Evolutionary conservation across 2,888 invertebrate genomes (phyloP).

Genomic region (Acleris literana): DNA sequence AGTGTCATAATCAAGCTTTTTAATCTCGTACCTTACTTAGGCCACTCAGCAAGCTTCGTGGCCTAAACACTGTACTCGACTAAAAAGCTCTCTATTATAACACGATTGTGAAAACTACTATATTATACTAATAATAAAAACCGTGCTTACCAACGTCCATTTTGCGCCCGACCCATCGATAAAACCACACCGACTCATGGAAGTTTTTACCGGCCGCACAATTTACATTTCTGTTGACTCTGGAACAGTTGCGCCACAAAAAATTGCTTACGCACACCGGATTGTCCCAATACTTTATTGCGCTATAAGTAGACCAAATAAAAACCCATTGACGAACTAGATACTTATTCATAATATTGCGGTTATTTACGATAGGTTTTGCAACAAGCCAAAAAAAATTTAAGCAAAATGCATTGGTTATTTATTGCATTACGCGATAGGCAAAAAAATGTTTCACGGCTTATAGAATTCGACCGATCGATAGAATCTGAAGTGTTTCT

Average conservation of each 20-base stretch:
- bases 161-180: slow-evolving; percentile 24
- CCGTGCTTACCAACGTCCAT: no score
- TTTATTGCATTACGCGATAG: neutral
- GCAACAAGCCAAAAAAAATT: neutral
- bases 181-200: slow-evolving; percentile 16
- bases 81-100: no score
- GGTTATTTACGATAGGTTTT: neutral
- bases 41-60: no score
- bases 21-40: no score
- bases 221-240: slow-evolving; percentile 17
- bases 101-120: no score
- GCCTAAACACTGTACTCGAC: no score
- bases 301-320: neutral
- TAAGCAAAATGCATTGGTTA: neutral
- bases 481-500: neutral
- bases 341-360: neutral
- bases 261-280: neutral
- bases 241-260: slow-evolving; percentile 7
- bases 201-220: slow-evolving; percentile 8
- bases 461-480: neutral
- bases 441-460: neutral
- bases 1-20: no score
- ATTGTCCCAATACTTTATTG: neutral
- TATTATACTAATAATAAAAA: no score
- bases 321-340: neutral